A percentile compares a stretch with the other conserved stretches of the same genome.
Evolutionary conservation across 2,113 vertebrate genomes (phyloP).

Genomic region (Glareola pratincola): DNA sequence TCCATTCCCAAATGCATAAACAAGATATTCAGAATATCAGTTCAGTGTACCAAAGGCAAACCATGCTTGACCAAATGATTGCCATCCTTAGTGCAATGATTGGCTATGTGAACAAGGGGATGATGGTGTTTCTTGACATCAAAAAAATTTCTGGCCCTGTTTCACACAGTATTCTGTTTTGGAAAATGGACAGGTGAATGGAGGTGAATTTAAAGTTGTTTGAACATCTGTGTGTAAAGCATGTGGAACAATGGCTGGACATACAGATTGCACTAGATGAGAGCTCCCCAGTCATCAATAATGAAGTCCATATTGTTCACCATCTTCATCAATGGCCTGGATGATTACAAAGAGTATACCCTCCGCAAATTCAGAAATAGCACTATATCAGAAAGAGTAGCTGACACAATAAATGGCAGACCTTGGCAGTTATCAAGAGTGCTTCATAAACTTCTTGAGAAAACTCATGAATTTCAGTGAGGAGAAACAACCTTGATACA

Average conservation of each 20-base stretch:
- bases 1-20: not conserved
- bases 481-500: not conserved
- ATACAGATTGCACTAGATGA: not conserved
- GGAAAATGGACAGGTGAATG: not conserved
- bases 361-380: not conserved
- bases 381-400: not conserved
- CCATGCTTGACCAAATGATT: not conserved
- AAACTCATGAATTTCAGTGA: not conserved
- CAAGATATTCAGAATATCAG: not conserved
- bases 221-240: not conserved
- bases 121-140: not conserved
- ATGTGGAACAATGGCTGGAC: not conserved
- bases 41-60: not conserved
- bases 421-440: not conserved
- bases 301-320: not conserved
- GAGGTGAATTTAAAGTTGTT: not conserved
- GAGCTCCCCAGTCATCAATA: not conserved
- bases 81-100: not conserved
- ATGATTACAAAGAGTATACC: not conserved
- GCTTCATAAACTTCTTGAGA: not conserved
- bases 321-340: not conserved
- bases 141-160: not conserved
- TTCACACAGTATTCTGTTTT: not conserved
- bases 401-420: not conserved
- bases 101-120: not conserved